Evolutionary conservation across 2,113 vertebrate species (phyloP).

Genomic region (Hystrix brachyura): DNA sequence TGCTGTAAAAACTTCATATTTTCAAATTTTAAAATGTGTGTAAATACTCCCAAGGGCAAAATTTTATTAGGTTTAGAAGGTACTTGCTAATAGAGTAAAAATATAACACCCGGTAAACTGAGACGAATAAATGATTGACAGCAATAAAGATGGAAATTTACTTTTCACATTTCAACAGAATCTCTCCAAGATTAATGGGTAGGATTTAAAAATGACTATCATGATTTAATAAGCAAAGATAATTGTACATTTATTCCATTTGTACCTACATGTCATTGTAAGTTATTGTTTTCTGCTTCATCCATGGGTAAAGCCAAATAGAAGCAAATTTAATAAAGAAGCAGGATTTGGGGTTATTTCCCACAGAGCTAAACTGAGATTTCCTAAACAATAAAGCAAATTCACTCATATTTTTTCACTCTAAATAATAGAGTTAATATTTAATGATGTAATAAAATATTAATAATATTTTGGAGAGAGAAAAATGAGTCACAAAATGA

Average conservation of each 20-base stretch:
- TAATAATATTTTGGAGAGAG: not conserved
- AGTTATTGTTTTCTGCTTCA: not conserved
- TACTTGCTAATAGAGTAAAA: constrained; percentile 44
- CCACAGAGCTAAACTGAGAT: not conserved
- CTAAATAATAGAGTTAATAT: constrained; percentile 50
- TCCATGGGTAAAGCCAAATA: not conserved
- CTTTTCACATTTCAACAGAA: constrained; percentile 15
- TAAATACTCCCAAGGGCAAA: constrained; percentile 40
- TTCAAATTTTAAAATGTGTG: constrained; percentile 33
- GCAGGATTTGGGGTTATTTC: not conserved
- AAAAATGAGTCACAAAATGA: constrained; percentile 43
- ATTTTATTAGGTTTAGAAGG: constrained; percentile 1
- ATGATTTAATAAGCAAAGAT: constrained; percentile 1
- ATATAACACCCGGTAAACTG: not conserved
- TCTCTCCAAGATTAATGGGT: not conserved
- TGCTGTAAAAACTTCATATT: not conserved
- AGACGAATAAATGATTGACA: not conserved
- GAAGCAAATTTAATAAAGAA: constrained; percentile 16
- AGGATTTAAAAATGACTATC: not conserved
- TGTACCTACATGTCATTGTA: not conserved
- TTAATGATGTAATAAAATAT: constrained; percentile 58
- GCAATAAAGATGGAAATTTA: constrained; percentile 10
- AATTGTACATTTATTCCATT: not conserved
- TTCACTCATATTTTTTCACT: constrained; percentile 12
- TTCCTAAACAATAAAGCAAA: constrained; percentile 1